phyloP scores from a whole-genome alignment of 2,797 vertebrate species.

The Synaphobranchus kaupii region DNA sequence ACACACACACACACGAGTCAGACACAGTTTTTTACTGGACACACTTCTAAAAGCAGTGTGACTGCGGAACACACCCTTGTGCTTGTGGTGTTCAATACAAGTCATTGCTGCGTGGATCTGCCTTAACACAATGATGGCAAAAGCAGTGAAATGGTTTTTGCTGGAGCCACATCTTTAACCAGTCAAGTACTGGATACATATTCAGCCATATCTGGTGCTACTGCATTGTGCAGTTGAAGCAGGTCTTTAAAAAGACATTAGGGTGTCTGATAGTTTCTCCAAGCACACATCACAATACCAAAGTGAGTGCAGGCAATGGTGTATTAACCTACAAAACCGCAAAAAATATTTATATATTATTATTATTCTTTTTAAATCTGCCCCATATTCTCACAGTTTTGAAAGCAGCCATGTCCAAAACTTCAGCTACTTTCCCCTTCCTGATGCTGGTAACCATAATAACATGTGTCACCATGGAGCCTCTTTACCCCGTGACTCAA shows the following conservation, averaged over 20 bases:
- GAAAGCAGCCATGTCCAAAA: not conserved
- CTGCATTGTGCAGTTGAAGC: not conserved
- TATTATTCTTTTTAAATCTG: not conserved
- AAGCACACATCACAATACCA: not conserved
- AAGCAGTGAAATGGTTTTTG: not conserved
- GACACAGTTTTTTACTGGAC: not conserved
- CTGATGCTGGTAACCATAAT: not conserved
- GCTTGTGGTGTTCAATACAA: not conserved
- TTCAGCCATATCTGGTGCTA: not conserved
- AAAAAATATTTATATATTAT: not conserved
- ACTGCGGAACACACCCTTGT: not conserved
- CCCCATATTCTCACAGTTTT: not conserved
- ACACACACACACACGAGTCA: not conserved
- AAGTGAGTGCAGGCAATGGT: not conserved
- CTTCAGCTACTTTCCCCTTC: not conserved
- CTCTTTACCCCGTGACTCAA: not conserved
- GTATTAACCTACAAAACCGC: not conserved
- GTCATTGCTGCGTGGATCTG: not conserved
- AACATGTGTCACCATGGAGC: not conserved
- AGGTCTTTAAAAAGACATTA: not conserved
- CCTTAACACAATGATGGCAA: not conserved
- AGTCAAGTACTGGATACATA: not conserved
- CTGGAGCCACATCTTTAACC: not conserved
- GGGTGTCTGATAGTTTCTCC: not conserved
- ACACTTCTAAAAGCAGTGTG: not conserved